Evolutionary conservation across 1,140 invertebrate species (phyloP), one percentile per base, ranked within the genome.

Genomic region (Macrobrachium nipponense): DNA sequence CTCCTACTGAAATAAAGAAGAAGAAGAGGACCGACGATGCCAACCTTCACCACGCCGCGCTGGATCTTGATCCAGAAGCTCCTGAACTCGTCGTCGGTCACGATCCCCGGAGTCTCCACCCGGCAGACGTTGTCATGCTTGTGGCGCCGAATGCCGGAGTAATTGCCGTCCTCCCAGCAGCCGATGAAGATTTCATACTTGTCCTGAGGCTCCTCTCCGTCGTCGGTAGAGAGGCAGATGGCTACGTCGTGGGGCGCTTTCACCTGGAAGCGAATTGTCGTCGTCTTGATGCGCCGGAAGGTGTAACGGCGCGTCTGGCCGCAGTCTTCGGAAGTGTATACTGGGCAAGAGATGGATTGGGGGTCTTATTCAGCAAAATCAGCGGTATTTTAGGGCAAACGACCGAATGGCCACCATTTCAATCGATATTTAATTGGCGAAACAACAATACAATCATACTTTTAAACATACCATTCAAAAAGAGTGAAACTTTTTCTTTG

Each of bases 121-220:
- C 77, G 15, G 20, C 82, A 68, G 15, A 89, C 86, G 43, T 89
- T 86, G 23, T 89, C 86, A 7, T 82, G 51, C 27, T 79, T 87
- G 14, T 61, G 36, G 15, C 88, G 58, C n/a, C 88, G 76, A 59
- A 87, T 87, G 66, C 86, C 86, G 17, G 86, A 87, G 51, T 51
- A 51, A 51, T 87, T 82, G 0, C 79, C 88, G 36, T 86, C 88
- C 5, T 73, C 88, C 88, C 88, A 89, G 78, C 88, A 87, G 12
- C 88, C 88, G 18, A 89, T 89, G 73, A 89, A 89, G 77, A 89
- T 82, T 82, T 89, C 86, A 82, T 89, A 89, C 82, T 82, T 86
- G 64, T 89, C 88, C 75, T 86, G 80, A 10, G 82, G 81, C 43
- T 85, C 82, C 64, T 89, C 85, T 43, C 81, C 78, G 58, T 89